Base-by-base conservation (phyloP, 2,113 vertebrate genomes). In the Brienomyrus longianalis region DNA sequence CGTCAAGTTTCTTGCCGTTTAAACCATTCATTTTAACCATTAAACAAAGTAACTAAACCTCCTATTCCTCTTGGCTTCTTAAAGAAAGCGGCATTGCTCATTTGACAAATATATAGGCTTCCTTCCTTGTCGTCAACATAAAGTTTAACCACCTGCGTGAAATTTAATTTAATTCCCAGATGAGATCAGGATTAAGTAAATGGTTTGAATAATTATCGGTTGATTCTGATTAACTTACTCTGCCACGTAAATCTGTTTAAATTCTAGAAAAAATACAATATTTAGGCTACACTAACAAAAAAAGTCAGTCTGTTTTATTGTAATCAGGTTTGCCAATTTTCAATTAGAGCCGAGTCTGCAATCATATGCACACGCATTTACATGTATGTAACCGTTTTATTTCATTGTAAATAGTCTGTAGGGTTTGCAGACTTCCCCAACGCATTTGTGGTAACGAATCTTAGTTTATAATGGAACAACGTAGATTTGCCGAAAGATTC, bases 1-100 rank as follows among this genome's bases (percentile, higher is more conserved):
- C 15, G 7, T 43, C 89, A 2, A 50, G 21, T 23, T 92, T 89
- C 39, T 0, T 89, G 39, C 0, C 89, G 0, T 1, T 2, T 0
- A 89, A 6, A 0, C 88, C 50, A 2, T 92, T 93, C 94, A 95
- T 96, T 3, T 43, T 80, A 70, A 70, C 62, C 3, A 4, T 11
- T 13, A 13, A 27, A 27, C 5, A 1, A 21, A 43, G 1, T 10
- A 31, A 7, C 48, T 21, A 52, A 31, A 89, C 3, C 15, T 59
- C 8, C 50, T 77, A n/a, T 51, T 19, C 0, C 10, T 13, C 43
- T 17, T 2, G 27, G 35, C 48, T 43, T 3, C 59, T 70, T 80
- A 80, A n/a, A 83, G 48, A 21, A 23, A 51, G n/a, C 23, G 11
- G 27, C 47, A 27, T 27, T 48, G 0, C 70, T 27, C 27, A 31